phyloP scores from a whole-genome alignment of 2,888 invertebrate species.

The Pachymerium ferrugineum region DNA sequence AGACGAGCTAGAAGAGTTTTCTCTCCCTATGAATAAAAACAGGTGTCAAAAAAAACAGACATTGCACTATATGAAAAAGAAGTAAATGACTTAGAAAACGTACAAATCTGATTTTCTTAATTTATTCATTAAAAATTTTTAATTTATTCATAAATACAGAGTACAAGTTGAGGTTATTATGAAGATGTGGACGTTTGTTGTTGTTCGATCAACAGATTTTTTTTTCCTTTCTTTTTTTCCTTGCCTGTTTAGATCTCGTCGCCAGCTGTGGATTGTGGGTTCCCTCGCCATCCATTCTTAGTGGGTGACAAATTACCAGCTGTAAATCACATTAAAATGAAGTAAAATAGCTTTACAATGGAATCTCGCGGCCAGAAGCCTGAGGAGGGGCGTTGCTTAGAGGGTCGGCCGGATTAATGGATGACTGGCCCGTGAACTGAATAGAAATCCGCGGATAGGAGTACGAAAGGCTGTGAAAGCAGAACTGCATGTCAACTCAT shows the following conservation, averaged over 20 bases:
- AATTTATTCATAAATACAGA: too few relatives aligned
- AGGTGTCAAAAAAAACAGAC: background rate
- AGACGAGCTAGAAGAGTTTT: background rate
- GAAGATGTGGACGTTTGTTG: background rate
- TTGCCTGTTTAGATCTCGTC: background rate
- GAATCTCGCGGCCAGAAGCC: constrained; percentile 29
- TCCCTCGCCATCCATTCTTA: constrained; percentile 10
- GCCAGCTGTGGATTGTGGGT: constrained; percentile 13
- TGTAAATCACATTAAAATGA: constrained; percentile 36
- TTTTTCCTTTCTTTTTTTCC: background rate
- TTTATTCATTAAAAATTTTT: background rate
- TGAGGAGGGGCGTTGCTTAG: background rate
- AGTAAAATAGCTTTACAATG: constrained; percentile 36
- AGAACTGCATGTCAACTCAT: constrained; percentile 3
- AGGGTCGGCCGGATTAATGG: background rate
- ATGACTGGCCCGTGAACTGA: constrained; percentile 12
- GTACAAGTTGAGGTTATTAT: too few relatives aligned
- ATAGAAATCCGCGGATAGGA: constrained; percentile 20
- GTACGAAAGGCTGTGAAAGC: background rate
- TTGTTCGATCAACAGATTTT: background rate
- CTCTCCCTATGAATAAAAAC: background rate
- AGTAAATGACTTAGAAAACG: background rate
- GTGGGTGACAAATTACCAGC: constrained; percentile 35
- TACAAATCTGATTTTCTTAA: background rate
- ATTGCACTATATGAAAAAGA: background rate